A percentile compares a stretch with the other conserved stretches of the same genome.
These are phyloP conservation scores for Epicauta chinensis DNA, from an alignment of 1,140 invertebrate genomes.

Conservation along the genomic window DNA sequence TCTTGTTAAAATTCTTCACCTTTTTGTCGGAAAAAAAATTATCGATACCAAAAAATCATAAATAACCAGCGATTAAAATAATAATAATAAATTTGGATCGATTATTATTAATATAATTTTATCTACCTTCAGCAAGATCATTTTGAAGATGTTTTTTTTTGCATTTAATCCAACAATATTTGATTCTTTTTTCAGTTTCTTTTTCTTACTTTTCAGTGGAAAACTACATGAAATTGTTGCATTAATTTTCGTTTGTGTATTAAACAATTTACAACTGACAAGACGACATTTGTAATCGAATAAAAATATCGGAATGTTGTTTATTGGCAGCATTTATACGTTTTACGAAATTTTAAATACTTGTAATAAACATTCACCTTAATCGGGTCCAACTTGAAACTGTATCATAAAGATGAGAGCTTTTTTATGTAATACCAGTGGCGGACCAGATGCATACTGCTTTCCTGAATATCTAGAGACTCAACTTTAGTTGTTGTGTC, in stretches of 20 bases:
- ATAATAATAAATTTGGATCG: background rate
- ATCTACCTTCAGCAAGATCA: constrained; percentile 1
- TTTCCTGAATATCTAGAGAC: no score
- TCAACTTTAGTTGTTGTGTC: no score
- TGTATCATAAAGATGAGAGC: constrained; percentile 6
- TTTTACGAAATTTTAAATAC: constrained; percentile 18
- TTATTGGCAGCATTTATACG: background rate
- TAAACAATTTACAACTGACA: background rate
- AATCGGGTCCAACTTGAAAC: constrained; percentile 6
- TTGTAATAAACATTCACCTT: constrained; percentile 8
- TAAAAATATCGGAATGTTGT: constrained; percentile 1
- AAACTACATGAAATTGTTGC: constrained; percentile 1
- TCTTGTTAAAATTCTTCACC: constrained; percentile 25
- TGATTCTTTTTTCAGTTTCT: no score
- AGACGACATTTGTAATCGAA: constrained; percentile 2
- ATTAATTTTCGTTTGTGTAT: background rate
- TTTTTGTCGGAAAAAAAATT: constrained; percentile 19
- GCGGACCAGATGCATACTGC: no score
- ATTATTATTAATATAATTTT: constrained; percentile 5
- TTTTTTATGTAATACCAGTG: no score
- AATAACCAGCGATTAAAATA: background rate
- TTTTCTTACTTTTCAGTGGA: background rate
- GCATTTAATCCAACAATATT: no score
- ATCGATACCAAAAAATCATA: constrained; percentile 7
- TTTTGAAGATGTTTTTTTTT: background rate